phyloP scores from a whole-genome alignment of 2,113 vertebrate species.

The Grallaria varia region DNA sequence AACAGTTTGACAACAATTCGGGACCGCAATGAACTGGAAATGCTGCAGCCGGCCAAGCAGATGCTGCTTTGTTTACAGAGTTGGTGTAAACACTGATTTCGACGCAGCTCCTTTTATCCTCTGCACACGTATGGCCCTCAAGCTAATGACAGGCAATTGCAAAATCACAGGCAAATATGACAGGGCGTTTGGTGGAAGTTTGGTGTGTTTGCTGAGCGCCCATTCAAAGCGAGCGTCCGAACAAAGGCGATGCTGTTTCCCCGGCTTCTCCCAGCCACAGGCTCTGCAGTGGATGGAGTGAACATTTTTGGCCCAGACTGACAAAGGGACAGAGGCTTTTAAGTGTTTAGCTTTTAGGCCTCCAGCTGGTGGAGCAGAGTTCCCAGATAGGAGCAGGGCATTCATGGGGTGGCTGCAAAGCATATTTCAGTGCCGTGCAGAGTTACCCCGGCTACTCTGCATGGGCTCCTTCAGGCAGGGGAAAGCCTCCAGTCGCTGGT shows the following conservation, averaged over 20 bases:
- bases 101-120: constrained; percentile 1
- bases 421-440: neutral
- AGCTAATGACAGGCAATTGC: neutral
- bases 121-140: neutral
- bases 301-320: neutral
- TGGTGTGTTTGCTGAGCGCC: neutral
- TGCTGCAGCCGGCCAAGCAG: neutral
- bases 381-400: neutral
- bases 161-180: neutral
- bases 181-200: neutral
- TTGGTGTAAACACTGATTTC: neutral
- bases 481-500: fast-evolving
- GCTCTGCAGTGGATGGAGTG: neutral
- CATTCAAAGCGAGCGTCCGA: neutral
- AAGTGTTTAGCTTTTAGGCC: neutral
- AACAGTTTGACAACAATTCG: neutral
- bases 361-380: neutral
- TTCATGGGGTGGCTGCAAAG: neutral
- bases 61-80: neutral
- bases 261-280: neutral
- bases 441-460: neutral
- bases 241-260: neutral
- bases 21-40: neutral
- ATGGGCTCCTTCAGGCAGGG: neutral
- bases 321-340: neutral